Percentiles rank a stretch among this genome's conserved stretches.
phyloP scores from a whole-genome alignment of 2,797 vertebrate genomes.

The Diplodus sargus region DNA sequence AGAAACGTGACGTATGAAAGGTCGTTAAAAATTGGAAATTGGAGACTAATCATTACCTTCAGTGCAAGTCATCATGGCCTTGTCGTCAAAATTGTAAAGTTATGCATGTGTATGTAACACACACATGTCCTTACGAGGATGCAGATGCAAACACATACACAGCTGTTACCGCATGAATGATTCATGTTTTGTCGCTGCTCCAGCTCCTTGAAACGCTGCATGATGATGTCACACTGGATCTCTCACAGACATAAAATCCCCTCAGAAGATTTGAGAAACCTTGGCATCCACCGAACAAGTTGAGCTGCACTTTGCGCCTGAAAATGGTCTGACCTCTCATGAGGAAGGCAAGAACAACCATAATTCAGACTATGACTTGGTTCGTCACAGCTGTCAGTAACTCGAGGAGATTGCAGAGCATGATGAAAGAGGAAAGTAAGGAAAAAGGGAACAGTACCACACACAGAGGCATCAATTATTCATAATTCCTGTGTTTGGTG shows the following conservation, averaged over 20 bases:
- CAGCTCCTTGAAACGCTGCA: constrained; percentile 50
- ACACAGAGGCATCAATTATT: constrained; percentile 62
- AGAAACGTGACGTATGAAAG: background rate
- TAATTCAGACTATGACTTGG: background rate
- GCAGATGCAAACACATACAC: constrained; percentile 5
- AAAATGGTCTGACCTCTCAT: constrained; percentile 48
- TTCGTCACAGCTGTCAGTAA: constrained; percentile 23
- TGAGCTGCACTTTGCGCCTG: constrained; percentile 23
- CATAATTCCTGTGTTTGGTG: constrained; percentile 42
- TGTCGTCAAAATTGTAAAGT: constrained; percentile 17
- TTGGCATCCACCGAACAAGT: constrained; percentile 13
- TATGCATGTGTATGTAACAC: background rate
- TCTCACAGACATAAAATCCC: constrained; percentile 23
- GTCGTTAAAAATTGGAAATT: constrained; percentile 11
- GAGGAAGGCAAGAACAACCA: constrained; percentile 22
- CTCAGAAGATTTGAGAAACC: constrained; percentile 21
- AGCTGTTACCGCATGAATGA: constrained; percentile 50
- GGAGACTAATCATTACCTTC: constrained; percentile 8
- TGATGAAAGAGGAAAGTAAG: constrained; percentile 27
- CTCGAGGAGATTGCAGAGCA: constrained; percentile 23
- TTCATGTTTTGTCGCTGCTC: constrained; percentile 50
- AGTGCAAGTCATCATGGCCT: background rate
- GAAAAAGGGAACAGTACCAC: constrained; percentile 35
- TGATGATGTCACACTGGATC: constrained; percentile 40
- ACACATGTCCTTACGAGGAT: constrained; percentile 1